Conservation (phyloP, 2,797 vertebrate genomes). For the Sphenodon punctatus region DNA sequence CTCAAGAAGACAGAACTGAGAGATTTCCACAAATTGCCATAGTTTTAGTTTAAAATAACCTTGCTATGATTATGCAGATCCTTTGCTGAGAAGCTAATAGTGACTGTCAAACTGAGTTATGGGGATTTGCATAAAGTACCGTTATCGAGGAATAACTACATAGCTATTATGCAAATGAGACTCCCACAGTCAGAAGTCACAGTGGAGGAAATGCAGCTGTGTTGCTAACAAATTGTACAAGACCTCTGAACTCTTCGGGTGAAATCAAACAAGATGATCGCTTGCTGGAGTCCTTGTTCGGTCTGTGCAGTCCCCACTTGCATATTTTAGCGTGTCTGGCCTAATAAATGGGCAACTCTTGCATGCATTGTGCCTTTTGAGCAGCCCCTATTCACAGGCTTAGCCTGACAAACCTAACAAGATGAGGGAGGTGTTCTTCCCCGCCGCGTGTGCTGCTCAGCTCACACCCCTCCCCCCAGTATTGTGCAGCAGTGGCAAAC, state of each 20-base stretch:
- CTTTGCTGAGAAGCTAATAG: neutral
- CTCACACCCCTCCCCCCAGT: too few species aligned
- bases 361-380: too few species aligned
- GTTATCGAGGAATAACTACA: neutral
- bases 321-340: too few species aligned
- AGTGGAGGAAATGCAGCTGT: neutral
- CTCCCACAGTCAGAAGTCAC: neutral
- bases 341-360: too few species aligned
- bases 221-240: neutral
- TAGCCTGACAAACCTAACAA: too few species aligned
- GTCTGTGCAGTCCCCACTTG: too few species aligned
- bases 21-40: neutral
- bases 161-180: neutral
- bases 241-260: neutral
- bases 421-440: too few species aligned
- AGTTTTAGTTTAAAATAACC: slow-evolving; percentile 12
- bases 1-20: neutral
- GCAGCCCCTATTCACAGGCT: too few species aligned
- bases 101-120: slow-evolving; percentile 16
- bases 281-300: too few species aligned
- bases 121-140: neutral
- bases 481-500: too few species aligned
- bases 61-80: neutral
- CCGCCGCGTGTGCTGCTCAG: too few species aligned
- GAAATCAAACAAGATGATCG: too few species aligned